phyloP scores from a whole-genome alignment of 2,888 invertebrate genomes.

The Pristionchus maxplancki region DNA sequence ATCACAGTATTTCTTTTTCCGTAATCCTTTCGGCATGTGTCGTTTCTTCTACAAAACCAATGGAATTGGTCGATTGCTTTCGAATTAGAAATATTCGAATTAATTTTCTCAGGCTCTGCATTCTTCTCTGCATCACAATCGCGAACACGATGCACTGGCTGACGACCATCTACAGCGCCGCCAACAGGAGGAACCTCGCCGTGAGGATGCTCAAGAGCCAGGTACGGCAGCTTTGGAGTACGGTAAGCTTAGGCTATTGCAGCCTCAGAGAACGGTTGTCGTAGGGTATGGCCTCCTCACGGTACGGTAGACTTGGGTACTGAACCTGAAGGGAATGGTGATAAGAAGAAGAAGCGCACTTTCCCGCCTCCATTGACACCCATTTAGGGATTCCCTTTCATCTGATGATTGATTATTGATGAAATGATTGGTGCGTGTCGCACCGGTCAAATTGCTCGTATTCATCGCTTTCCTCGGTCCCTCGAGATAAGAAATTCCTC shows the following conservation, averaged over 20 bases:
- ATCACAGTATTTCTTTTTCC: no score
- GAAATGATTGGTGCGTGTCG: neutral
- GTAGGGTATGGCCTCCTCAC: no score
- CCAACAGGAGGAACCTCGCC: constrained; percentile 43
- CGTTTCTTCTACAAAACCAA: no score
- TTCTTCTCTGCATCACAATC: constrained; percentile 45
- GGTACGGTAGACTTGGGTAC: no score
- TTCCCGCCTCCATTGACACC: no score
- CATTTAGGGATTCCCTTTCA: neutral
- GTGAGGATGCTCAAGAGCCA: constrained; percentile 44
- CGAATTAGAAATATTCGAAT: no score
- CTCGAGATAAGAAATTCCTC: neutral
- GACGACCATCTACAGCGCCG: neutral
- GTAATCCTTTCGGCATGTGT: no score
- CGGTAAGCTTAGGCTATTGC: neutral
- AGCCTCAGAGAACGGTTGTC: no score
- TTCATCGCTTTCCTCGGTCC: neutral
- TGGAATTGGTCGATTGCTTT: no score
- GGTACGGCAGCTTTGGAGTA: neutral
- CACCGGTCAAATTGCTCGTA: neutral
- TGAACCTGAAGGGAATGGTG: no score
- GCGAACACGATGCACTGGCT: constrained; percentile 36
- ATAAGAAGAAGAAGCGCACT: no score
- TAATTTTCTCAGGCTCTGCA: neutral
- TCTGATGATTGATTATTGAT: neutral